Percentiles rank a stretch among this genome's conserved stretches.
Conservation (phyloP, 2,113 vertebrate species). For the Xiphophorus maculatus region DNA sequence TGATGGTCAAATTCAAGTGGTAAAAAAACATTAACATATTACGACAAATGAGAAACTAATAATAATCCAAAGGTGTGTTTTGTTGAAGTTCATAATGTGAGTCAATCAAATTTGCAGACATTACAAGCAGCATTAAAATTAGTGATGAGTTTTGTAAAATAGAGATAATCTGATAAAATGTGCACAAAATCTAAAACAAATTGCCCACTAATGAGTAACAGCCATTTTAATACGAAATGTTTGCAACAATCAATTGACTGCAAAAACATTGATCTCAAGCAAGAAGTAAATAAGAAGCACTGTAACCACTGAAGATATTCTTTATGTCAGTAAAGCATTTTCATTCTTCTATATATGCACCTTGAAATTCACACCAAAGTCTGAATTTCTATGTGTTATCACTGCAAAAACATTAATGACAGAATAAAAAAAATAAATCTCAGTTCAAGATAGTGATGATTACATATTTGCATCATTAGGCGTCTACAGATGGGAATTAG, state of each 20-base stretch:
- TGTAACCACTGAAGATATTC: not conserved
- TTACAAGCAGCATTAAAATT: not conserved
- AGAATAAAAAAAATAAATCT: too few species aligned
- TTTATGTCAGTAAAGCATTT: not conserved
- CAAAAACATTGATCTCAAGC: not conserved
- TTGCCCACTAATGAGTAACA: not conserved
- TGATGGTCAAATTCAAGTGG: not conserved
- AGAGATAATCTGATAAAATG: not conserved
- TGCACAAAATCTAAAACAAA: not conserved
- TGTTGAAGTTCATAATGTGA: not conserved
- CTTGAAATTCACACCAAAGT: not conserved
- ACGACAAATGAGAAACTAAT: not conserved
- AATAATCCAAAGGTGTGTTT: not conserved
- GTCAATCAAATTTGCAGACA: not conserved
- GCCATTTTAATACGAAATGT: not conserved
- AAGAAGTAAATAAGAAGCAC: not conserved
- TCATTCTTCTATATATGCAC: not conserved
- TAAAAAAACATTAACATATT: not conserved
- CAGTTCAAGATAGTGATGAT: too few species aligned
- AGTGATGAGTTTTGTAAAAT: too few species aligned
- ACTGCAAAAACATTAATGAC: not conserved
- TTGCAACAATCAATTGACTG: not conserved
- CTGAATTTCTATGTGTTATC: not conserved
- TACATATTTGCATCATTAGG: too few species aligned
- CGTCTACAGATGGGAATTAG: too few species aligned